A percentile compares a stretch with the other conserved stretches of the same genome.
phyloP scores from a whole-genome alignment of 1,140 invertebrate genomes.

The Drosophila santomea region DNA sequence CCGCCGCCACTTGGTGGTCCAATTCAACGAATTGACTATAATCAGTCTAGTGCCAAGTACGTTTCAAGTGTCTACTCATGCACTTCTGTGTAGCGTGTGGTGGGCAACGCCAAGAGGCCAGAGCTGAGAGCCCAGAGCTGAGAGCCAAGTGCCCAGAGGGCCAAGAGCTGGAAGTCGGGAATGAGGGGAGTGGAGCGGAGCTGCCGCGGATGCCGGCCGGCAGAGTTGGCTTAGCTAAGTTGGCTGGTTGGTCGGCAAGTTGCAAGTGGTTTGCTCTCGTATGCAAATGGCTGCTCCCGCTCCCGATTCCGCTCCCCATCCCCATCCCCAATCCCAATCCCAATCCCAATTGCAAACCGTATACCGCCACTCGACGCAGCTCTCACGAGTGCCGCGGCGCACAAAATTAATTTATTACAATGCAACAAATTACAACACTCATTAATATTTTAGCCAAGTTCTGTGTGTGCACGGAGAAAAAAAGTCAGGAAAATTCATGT shows the following conservation, averaged over 20 bases:
- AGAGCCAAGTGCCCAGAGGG: constrained; percentile 11
- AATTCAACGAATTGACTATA: constrained; percentile 83
- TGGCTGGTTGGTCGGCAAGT: constrained; percentile 58
- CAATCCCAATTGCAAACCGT: constrained; percentile 11
- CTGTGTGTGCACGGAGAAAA: constrained; percentile 23
- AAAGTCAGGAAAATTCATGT: too few species aligned
- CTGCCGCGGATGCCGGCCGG: constrained; percentile 26
- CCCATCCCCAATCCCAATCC: constrained; percentile 18
- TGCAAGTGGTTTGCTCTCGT: constrained; percentile 70
- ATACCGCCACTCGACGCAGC: constrained; percentile 29
- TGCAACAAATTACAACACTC: constrained; percentile 81
- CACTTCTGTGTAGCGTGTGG: constrained; percentile 60
- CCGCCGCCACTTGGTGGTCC: constrained; percentile 74
- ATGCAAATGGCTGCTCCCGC: constrained; percentile 66
- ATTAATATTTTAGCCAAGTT: constrained; percentile 82
- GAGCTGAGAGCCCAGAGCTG: constrained; percentile 8
- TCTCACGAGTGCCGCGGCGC: constrained; percentile 68
- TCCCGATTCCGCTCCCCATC: constrained; percentile 13
- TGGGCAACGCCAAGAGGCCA: constrained; percentile 31
- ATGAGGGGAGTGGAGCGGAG: neutral
- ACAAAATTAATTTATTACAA: constrained; percentile 83
- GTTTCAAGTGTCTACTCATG: constrained; percentile 81
- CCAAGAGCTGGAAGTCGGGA: neutral
- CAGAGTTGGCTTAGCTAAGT: constrained; percentile 13
- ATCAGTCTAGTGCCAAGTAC: constrained; percentile 83